Conservation (phyloP, 2,113 vertebrate species). For the Otus sunia region DNA sequence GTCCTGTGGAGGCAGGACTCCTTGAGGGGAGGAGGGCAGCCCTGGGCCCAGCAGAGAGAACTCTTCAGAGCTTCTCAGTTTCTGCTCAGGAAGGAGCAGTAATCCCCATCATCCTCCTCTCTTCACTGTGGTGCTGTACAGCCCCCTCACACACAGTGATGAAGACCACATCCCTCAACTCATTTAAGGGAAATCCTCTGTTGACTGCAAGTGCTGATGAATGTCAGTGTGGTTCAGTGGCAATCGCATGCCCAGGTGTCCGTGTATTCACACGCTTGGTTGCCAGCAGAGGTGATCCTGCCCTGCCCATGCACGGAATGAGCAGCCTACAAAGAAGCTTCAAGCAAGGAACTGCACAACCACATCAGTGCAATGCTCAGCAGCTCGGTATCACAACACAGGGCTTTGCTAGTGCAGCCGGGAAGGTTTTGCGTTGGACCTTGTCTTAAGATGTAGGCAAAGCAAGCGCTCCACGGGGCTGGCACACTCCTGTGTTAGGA, state of each 20-base stretch:
- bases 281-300: background rate
- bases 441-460: background rate
- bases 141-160: background rate
- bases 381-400: background rate
- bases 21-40: accelerated
- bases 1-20: background rate
- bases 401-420: background rate
- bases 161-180: background rate
- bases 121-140: background rate
- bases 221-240: background rate
- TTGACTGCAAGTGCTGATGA: background rate
- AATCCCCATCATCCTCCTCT: background rate
- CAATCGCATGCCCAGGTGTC: background rate
- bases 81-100: background rate
- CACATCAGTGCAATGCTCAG: background rate
- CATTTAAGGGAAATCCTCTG: background rate
- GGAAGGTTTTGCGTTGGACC: background rate
- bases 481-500: background rate
- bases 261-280: accelerated
- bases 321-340: background rate
- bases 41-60: background rate
- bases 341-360: background rate
- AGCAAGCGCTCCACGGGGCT: background rate
- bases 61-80: background rate
- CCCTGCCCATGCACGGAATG: background rate